These are phyloP conservation scores for Ginglymostoma cirratum DNA, from an alignment of 2,113 vertebrate species.

Conservation along the genomic window DNA sequence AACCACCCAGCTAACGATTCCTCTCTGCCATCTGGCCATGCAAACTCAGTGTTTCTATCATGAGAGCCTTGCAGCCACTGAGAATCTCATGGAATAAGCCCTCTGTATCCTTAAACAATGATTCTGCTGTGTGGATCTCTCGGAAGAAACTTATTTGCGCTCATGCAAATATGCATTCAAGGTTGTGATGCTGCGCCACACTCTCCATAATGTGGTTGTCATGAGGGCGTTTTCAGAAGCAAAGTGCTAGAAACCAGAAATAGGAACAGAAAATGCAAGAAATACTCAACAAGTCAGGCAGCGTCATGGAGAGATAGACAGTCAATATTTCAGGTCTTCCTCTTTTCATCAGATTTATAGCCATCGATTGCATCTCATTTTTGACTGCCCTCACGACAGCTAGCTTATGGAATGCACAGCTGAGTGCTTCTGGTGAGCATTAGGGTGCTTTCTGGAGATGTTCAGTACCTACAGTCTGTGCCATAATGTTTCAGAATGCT, in stretches of 20 bases:
- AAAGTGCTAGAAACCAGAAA: background rate
- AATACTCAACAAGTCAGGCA: too few relatives aligned
- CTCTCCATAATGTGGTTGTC: background rate
- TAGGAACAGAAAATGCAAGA: background rate
- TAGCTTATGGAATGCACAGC: too few relatives aligned
- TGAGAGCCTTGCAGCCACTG: background rate
- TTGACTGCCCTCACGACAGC: background rate
- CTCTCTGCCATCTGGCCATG: background rate
- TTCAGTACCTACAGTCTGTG: too few relatives aligned
- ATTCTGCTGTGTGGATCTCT: background rate
- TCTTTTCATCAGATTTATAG: background rate
- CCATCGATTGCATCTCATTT: background rate
- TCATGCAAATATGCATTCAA: background rate
- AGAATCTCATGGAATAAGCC: too few relatives aligned
- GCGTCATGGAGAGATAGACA: too few relatives aligned
- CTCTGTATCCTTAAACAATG: too few relatives aligned
- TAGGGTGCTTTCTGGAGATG: too few relatives aligned
- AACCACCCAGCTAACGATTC: background rate
- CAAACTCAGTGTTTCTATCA: background rate
- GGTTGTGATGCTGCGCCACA: background rate
- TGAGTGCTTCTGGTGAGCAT: too few relatives aligned
- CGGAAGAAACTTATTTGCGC: background rate
- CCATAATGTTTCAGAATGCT: too few relatives aligned
- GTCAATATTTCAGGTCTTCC: too few relatives aligned
- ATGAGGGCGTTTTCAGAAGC: background rate